Base-by-base conservation (phyloP, 1,140 invertebrate genomes). In the Diploscapter pachys region DNA sequence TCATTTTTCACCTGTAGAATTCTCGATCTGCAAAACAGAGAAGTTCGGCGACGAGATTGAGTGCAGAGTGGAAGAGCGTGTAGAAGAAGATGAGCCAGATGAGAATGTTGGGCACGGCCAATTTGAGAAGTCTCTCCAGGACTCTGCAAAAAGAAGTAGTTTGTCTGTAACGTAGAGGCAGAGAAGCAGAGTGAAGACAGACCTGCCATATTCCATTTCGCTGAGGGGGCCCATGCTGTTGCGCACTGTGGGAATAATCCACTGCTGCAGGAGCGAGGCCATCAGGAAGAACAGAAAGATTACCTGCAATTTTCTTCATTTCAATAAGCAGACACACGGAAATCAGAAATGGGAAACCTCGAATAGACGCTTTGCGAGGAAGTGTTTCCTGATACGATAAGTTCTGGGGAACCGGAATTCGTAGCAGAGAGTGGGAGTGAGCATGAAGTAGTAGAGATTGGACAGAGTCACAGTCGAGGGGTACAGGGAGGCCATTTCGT, bases 31-130 rank as follows among this genome's bases (percentile, higher is more conserved):
- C 96, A 88, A 99, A 99, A 78, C 93, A 91, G 49, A 98, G 84
- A 50, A 99, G 79, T 87, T 99, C 96, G 5, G 94, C 96, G 80
- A 95, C 88, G 52, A 96, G 89, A 88, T 99, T 99, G 2, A 98
- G 86, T 81, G 90, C 92, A 3, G 96, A 99, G 88, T 99, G 96
- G 88, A 99, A 99, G 63, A 90, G 89, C 73, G 95, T 89, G 86
- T 99, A 99, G 88, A 99, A 99, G 83, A 93, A 93, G 79, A 95
- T 93, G 64, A 99, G 88, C 96, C 96, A 99, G 76, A 96, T 91
- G 59, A 99, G 88, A 87, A 98, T 96, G 87, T 99, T 99, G 4
- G 96, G 96, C 81, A 99, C 92, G 53, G 90, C 88, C 48, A 90
- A 81, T 82, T 90, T 90, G 0, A 90, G 83, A 8, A 90, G 80